phyloP scores from a whole-genome alignment of 2,113 vertebrate species.

The Leucoraja erinaceus region DNA sequence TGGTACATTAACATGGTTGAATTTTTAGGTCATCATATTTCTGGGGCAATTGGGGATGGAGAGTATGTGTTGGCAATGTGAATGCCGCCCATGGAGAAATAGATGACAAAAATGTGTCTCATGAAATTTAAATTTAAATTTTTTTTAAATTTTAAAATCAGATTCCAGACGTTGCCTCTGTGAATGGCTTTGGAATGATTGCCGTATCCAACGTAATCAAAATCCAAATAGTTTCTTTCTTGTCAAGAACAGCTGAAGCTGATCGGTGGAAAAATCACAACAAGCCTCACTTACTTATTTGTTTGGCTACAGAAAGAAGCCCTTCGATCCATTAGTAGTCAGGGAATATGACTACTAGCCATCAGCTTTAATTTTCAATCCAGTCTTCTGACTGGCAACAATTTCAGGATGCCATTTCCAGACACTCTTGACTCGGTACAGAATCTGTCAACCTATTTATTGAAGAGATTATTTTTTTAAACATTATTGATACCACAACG shows the following conservation, averaged over 20 bases:
- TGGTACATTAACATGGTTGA: too few relatives aligned
- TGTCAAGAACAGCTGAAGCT: neutral
- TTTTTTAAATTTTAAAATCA: neutral
- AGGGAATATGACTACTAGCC: neutral
- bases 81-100: too few relatives aligned
- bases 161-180: neutral
- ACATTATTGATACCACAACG: neutral
- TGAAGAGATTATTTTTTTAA: neutral
- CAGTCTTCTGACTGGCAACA: neutral
- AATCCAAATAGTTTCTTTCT: neutral
- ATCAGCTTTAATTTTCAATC: neutral
- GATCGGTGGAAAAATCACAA: neutral
- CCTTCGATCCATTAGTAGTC: neutral
- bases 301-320: too few relatives aligned
- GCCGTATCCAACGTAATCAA: too few relatives aligned
- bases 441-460: neutral
- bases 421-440: neutral
- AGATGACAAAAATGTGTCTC: too few relatives aligned
- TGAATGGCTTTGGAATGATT: neutral
- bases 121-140: neutral
- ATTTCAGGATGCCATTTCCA: neutral
- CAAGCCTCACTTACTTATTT: too few relatives aligned
- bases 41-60: too few relatives aligned
- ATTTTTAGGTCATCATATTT: too few relatives aligned
- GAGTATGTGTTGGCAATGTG: too few relatives aligned